These are phyloP conservation scores for Cairina moschata DNA, from an alignment of 2,113 vertebrate genomes.

Conservation along the genomic window DNA sequence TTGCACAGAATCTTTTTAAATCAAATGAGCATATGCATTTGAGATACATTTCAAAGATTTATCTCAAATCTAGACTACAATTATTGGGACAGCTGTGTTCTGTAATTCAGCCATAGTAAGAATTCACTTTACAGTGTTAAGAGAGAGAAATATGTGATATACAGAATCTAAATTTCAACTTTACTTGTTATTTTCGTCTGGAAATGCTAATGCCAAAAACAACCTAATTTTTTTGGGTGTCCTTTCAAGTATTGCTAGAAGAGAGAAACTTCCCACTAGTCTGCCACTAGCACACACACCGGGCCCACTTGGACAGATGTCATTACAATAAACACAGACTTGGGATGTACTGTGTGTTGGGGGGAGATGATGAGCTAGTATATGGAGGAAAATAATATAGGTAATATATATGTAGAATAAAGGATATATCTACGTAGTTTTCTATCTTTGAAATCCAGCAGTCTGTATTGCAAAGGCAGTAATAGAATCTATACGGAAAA, in stretches of 20 bases:
- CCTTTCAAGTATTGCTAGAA: constrained; percentile 8
- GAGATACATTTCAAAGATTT: background rate
- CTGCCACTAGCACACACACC: background rate
- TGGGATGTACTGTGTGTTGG: background rate
- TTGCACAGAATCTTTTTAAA: background rate
- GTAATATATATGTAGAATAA: background rate
- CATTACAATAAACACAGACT: background rate
- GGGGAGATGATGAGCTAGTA: background rate
- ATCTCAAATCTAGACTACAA: background rate
- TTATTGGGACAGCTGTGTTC: background rate
- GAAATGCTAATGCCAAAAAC: background rate
- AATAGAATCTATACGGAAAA: background rate
- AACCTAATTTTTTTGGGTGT: background rate
- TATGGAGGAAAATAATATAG: background rate
- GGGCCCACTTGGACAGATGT: background rate
- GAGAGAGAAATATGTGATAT: background rate
- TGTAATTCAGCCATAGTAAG: background rate
- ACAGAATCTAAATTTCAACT: background rate
- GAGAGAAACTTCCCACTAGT: background rate
- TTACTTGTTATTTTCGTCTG: background rate
- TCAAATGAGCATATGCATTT: background rate
- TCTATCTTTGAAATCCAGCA: background rate
- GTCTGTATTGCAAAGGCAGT: background rate
- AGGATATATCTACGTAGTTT: background rate
- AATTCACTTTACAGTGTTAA: background rate